Percentiles rank a stretch among this genome's conserved stretches.
Evolutionary conservation across 2,888 invertebrate species (phyloP).

Genomic region (Helicoverpa assulta): DNA sequence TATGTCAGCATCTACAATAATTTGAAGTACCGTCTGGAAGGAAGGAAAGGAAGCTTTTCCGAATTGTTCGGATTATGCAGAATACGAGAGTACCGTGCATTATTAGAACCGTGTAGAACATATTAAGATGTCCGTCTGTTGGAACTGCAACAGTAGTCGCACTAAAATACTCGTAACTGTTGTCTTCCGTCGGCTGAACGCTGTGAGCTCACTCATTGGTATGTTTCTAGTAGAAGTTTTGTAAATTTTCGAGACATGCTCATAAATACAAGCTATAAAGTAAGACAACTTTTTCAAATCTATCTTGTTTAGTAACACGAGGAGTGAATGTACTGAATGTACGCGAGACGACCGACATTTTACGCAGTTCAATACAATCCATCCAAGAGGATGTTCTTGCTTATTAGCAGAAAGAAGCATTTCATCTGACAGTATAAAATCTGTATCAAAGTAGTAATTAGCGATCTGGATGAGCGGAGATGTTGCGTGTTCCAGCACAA

Average conservation of each 20-base stretch:
- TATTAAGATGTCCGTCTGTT: constrained; percentile 28
- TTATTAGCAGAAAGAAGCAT: not conserved
- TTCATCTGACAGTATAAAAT: not conserved
- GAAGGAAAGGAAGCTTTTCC: no score
- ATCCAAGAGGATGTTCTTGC: not conserved
- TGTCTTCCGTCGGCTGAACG: constrained; percentile 34
- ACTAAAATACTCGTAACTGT: constrained; percentile 46
- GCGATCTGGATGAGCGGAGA: not conserved
- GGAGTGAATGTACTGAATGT: no score
- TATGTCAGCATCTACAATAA: no score
- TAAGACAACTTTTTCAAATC: no score
- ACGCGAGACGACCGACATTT: constrained; percentile 2
- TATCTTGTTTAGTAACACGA: no score
- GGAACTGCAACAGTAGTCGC: not conserved
- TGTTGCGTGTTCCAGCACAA: constrained; percentile 19
- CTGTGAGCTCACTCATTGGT: not conserved
- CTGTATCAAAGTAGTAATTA: not conserved
- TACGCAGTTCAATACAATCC: not conserved
- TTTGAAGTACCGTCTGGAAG: no score
- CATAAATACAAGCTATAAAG: no score
- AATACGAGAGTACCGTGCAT: not conserved
- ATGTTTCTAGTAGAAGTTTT: no score
- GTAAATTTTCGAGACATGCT: no score
- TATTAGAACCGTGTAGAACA: constrained; percentile 2
- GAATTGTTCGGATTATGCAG: not conserved